Evolutionary conservation across 2,797 vertebrate species (phyloP), one percentile per base, ranked within the genome.

Genomic region (Cuniculus paca): DNA sequence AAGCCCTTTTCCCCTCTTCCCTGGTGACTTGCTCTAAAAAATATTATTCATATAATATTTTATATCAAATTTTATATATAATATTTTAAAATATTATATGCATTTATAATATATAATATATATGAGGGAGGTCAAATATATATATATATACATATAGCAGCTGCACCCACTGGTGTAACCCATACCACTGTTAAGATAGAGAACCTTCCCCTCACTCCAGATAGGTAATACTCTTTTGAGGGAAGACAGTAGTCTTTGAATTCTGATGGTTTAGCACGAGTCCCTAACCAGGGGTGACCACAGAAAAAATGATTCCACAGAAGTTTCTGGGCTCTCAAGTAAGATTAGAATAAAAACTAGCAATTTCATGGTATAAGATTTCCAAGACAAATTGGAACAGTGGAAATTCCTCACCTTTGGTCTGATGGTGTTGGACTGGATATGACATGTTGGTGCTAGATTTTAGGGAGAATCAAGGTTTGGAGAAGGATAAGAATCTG

Each of bases 401-500:
- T 75, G 39, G 56, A 16, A 36, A 70, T 92, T 94, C 68, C 82
- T 94, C 36, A 56, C 42, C 95, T 52, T 91, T 45, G 74, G 24
- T 88, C 39, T 72, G 58, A 72, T 82, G 45, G 34, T 36, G 24
- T 63, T 84, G 54, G 34, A 28, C 48, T 88, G 16, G 74, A 87
- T 72, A 65, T 70, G 31, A 75, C 54, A 91, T 80, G 48, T 74
- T 79, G 24, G 61, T 80, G 70, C 58, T 63, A 28, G 52, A 50
- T 78, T 68, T 80, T 88, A 81, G 39, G 77, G 45, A 90, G 56
- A 92, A 90, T 39, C 26, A 11, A 5, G n/a, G 79, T 86, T 75
- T 88, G 88, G 48, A 81, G 26, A 91, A 50, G 87, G 58, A 74
- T 88, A 94, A 93, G 92, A 94, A 89, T 95, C 86, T 94, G 52